Percentiles rank a stretch among this genome's conserved stretches.
These are phyloP conservation scores for Parazoanthus swiftii DNA, from an alignment of 92 coral and sea anemone species.

Conservation along the genomic window DNA sequence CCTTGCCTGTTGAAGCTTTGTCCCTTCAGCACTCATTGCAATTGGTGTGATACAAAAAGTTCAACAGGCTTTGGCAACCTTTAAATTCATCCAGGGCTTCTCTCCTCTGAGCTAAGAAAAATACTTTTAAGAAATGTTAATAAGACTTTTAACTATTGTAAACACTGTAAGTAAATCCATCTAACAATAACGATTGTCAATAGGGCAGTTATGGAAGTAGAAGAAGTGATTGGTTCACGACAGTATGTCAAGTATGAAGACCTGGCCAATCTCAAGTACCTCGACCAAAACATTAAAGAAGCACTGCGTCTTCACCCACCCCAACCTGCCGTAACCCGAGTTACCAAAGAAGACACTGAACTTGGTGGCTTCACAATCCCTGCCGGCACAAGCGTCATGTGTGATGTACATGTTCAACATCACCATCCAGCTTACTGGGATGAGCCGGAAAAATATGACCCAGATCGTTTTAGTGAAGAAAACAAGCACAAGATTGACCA, in stretches of 20 bases:
- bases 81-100: too few relatives aligned
- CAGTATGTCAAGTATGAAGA: constrained; percentile 67
- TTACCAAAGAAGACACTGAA: constrained; percentile 63
- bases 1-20: too few relatives aligned
- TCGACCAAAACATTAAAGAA: constrained; percentile 77
- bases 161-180: neutral
- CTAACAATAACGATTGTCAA: neutral
- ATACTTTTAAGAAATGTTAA: too few relatives aligned
- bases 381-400: constrained; percentile 82
- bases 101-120: too few relatives aligned
- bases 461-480: constrained; percentile 79
- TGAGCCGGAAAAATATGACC: constrained; percentile 81
- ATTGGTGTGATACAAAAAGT: too few relatives aligned
- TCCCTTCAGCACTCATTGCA: too few relatives aligned
- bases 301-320: constrained; percentile 95
- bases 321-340: constrained; percentile 79
- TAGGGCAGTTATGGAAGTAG: constrained; percentile 72
- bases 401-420: constrained; percentile 73
- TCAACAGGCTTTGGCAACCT: too few relatives aligned
- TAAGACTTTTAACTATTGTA: neutral
- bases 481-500: constrained; percentile 67
- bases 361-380: constrained; percentile 79
- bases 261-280: constrained; percentile 67
- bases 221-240: constrained; percentile 80
- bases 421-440: constrained; percentile 91